Evolutionary conservation across 1,140 invertebrate species (phyloP), one percentile per base, ranked within the genome.

Genomic region (Lysiphlebus fabarum): DNA sequence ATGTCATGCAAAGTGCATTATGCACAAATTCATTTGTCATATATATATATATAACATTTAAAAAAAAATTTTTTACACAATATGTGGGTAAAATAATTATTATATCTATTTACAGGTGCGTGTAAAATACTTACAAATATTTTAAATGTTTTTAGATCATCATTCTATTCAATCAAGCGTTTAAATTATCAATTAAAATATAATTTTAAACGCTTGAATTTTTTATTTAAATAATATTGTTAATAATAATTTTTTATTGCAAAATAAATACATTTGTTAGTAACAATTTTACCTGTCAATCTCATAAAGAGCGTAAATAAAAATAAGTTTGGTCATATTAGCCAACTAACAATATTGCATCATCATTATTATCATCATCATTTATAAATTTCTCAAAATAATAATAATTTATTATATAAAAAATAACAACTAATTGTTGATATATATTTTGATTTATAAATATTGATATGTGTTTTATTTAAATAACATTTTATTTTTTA

Each of bases 331-430:
- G 51, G 43, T 59, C 50, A 26, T n/a, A n/a, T 26, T 4, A 59
- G 58, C 58, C 58, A 54, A 59, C 58, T 54, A 54, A 26, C 17
- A 26, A 42, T 51, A 51, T 59, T 59, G 58, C 58, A 59, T 59
- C 56, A 57, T 57, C 44, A 48, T 48, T 44, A 14, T 10, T 3
- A 26, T 26, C 17, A 4, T 26, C 17, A 26, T 26, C 17, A 26
- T 26, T 26, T 26, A 4, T 26, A 26, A 26, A 26, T 26, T 1
- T 26, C 17, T 26, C 17, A 26, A 26, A 4, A 26, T 26, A 26
- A 26, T 26, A 26, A 26, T 4, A 4, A 26, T 26, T 26, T 26
- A 26, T 26, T 26, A 26, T 26, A 26, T n/a, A 26, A 26, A 26
- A 26, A 26, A 26, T 26, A 2, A 1, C 4, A 26, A 26, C 17